phyloP scores from a whole-genome alignment of 2,888 invertebrate species.

The Stegophylla sp. region DNA sequence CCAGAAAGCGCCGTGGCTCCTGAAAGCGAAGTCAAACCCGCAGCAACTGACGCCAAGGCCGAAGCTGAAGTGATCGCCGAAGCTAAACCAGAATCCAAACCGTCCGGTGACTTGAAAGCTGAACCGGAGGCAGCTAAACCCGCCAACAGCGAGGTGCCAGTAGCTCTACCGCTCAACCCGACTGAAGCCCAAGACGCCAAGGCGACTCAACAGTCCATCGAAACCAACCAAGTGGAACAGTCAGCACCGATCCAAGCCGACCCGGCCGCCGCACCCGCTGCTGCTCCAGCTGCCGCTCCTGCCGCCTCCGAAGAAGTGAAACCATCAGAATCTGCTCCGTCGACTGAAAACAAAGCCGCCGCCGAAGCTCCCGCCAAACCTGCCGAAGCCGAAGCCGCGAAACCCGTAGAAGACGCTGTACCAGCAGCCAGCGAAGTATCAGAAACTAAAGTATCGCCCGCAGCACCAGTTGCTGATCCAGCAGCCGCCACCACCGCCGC shows the following conservation, averaged over 20 bases:
- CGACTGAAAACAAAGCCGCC: slow-evolving; percentile 30
- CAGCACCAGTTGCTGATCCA: slow-evolving; percentile 4
- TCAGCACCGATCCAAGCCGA: slow-evolving; percentile 9
- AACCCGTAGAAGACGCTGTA: slow-evolving; percentile 34
- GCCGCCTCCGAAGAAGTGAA: slow-evolving; percentile 19
- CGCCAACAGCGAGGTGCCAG: slow-evolving; percentile 35
- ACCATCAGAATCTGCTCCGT: slow-evolving; percentile 3
- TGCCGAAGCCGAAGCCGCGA: background rate
- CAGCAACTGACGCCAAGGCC: slow-evolving; percentile 6
- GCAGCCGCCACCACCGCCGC: slow-evolving; percentile 13
- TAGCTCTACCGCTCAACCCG: slow-evolving; percentile 46
- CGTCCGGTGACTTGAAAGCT: slow-evolving; percentile 9
- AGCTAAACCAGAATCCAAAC: slow-evolving; percentile 31
- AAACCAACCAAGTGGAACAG: slow-evolving; percentile 43
- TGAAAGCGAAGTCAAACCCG: background rate
- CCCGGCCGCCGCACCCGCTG: slow-evolving; percentile 3
- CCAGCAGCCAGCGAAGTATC: slow-evolving; percentile 54
- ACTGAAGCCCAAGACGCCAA: slow-evolving; percentile 42
- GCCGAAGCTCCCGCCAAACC: slow-evolving; percentile 6
- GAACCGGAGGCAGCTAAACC: slow-evolving; percentile 40
- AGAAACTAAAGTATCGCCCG: slow-evolving; percentile 26
- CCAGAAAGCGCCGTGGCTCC: background rate
- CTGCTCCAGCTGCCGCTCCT: slow-evolving; percentile 1
- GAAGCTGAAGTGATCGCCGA: slow-evolving; percentile 9
- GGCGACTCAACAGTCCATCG: slow-evolving; percentile 24